A percentile compares a stretch with the other conserved stretches of the same genome.
These are phyloP conservation scores for Chorisops tibialis DNA, from an alignment of 2,888 invertebrate species.

Conservation along the genomic window DNA sequence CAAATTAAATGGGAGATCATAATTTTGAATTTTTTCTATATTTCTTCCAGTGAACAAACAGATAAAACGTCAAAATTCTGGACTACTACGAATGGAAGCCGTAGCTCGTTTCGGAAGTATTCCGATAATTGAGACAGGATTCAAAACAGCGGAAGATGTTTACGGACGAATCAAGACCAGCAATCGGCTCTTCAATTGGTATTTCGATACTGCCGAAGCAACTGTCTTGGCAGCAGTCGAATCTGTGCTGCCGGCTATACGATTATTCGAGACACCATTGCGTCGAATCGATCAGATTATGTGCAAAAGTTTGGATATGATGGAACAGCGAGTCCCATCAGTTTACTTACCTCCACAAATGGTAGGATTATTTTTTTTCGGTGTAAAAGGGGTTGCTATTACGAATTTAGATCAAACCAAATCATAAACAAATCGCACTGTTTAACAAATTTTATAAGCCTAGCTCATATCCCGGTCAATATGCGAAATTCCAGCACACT, in stretches of 20 bases:
- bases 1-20: no score
- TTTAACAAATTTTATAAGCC: no score
- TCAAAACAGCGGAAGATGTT: slow-evolving; percentile 68
- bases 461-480: no score
- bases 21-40: no score
- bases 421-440: no score
- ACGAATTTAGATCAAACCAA: no score
- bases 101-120: slow-evolving; percentile 72
- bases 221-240: slow-evolving; percentile 71
- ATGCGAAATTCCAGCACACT: no score
- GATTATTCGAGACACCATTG: slow-evolving; percentile 69
- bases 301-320: slow-evolving; percentile 77
- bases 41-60: slow-evolving; percentile 27
- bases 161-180: slow-evolving; percentile 75
- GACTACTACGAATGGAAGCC: slow-evolving; percentile 63
- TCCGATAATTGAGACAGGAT: slow-evolving; percentile 78
- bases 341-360: slow-evolving; percentile 81
- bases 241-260: slow-evolving; percentile 69
- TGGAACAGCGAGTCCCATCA: slow-evolving; percentile 79
- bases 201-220: slow-evolving; percentile 69
- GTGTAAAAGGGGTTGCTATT: background rate
- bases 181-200: slow-evolving; percentile 72
- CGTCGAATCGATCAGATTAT: slow-evolving; percentile 70
- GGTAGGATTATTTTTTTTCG: slow-evolving; percentile 56
- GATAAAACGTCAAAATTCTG: slow-evolving; percentile 34